Conservation (phyloP, 2,888 invertebrate species). For the Hipparchia semele region DNA sequence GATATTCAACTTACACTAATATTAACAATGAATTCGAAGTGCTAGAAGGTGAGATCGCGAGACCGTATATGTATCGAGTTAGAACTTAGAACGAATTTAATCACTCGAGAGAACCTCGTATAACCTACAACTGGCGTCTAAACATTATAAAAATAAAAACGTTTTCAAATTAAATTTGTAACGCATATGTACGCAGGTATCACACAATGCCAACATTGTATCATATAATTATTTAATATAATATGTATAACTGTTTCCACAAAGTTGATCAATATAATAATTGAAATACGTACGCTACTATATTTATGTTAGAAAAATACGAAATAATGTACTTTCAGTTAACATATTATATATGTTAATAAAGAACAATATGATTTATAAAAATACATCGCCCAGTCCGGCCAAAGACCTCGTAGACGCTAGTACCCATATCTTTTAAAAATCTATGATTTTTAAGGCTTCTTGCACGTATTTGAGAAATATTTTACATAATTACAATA, state of each 20-base stretch:
- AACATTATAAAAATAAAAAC: conserved; percentile 59
- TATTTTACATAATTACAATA: conserved; percentile 76
- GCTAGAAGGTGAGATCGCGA: background rate
- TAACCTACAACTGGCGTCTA: conserved; percentile 40
- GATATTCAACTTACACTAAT: background rate
- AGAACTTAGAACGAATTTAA: background rate
- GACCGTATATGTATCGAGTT: background rate
- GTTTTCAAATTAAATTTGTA: conserved; percentile 72
- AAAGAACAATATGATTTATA: conserved; percentile 82
- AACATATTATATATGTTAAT: conserved; percentile 82
- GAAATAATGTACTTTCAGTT: conserved; percentile 81
- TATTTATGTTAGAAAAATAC: conserved; percentile 80
- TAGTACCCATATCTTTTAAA: conserved; percentile 78
- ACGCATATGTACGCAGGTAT: conserved; percentile 58
- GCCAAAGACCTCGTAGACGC: conserved; percentile 69
- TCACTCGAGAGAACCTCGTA: conserved; percentile 20
- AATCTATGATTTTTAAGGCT: conserved; percentile 82
- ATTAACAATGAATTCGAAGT: background rate
- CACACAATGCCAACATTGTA: conserved; percentile 58
- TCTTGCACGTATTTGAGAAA: conserved; percentile 76
- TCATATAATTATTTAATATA: conserved; percentile 44
- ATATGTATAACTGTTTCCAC: conserved; percentile 66
- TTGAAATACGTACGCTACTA: conserved; percentile 70
- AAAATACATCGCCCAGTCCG: conserved; percentile 78
- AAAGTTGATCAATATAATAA: conserved; percentile 68